Percentiles rank a stretch among this genome's conserved stretches.
phyloP scores from a whole-genome alignment of 1,140 invertebrate genomes.

The Caenorhabditis brenneri region DNA sequence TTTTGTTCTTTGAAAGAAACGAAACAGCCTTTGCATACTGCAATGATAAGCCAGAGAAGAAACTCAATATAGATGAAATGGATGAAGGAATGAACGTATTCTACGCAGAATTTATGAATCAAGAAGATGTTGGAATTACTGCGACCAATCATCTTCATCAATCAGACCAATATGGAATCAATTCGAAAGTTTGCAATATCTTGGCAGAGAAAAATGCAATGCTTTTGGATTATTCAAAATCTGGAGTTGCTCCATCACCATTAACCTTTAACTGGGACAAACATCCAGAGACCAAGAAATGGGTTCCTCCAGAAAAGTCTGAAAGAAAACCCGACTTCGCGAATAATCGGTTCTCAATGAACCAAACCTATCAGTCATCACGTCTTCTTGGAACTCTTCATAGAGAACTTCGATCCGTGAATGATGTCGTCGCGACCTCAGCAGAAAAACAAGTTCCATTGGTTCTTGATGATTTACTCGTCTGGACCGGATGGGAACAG shows the following conservation, averaged over 20 bases:
- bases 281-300: neutral
- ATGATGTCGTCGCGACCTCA: constrained; percentile 3
- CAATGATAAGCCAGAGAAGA: neutral
- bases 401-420: constrained; percentile 36
- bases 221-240: constrained; percentile 66
- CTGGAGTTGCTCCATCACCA: constrained; percentile 53
- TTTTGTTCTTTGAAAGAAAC: constrained; percentile 63
- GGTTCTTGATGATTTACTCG: constrained; percentile 35
- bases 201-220: constrained; percentile 57
- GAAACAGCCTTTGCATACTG: constrained; percentile 50
- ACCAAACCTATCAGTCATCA: neutral
- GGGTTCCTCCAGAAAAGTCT: constrained; percentile 46
- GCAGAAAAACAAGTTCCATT: constrained; percentile 47
- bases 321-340: constrained; percentile 48
- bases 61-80: neutral
- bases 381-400: constrained; percentile 3
- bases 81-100: constrained; percentile 57
- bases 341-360: neutral
- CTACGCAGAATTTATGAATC: constrained; percentile 57
- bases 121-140: constrained; percentile 62
- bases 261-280: constrained; percentile 26
- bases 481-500: constrained; percentile 44
- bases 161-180: constrained; percentile 56
- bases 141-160: constrained; percentile 60
- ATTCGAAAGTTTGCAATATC: constrained; percentile 52